Percentiles rank a stretch among this genome's conserved stretches.
phyloP scores from a whole-genome alignment of 2,888 invertebrate genomes.

The Hypsopygia costalis region DNA sequence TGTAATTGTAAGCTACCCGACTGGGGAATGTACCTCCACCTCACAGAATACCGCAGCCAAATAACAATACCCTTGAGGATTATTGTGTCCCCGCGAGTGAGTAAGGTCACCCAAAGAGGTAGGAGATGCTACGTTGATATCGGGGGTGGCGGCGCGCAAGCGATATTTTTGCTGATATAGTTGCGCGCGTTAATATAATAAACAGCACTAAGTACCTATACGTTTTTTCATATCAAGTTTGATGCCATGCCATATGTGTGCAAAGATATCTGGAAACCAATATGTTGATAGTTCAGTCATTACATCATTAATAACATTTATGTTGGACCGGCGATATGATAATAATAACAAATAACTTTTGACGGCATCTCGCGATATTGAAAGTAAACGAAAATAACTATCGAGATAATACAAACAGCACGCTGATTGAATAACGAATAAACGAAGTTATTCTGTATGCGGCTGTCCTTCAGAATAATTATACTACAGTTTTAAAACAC shows the following conservation, averaged over 20 bases:
- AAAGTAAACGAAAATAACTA: conserved; percentile 18
- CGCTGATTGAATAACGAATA: conserved; percentile 13
- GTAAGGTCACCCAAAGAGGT: no score
- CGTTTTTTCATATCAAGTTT: no score
- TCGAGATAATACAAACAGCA: conserved; percentile 13
- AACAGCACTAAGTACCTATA: no score
- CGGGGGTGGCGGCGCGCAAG: no score
- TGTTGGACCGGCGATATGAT: conserved; percentile 36
- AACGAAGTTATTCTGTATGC: conserved; percentile 5
- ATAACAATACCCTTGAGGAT: no score
- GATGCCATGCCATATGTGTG: not conserved
- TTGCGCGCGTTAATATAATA: no score
- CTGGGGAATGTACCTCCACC: no score
- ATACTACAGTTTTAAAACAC: conserved; percentile 5
- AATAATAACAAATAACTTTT: conserved; percentile 40
- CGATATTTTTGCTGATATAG: no score
- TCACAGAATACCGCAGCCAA: no score
- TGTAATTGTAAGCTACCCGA: no score
- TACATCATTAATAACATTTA: conserved; percentile 40
- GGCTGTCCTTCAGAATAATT: conserved; percentile 4
- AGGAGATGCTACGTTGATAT: no score
- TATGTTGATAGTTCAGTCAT: conserved; percentile 35
- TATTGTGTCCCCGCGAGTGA: no score
- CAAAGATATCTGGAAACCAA: conserved; percentile 18
- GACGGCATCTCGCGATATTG: conserved; percentile 31